Evolutionary conservation across 1,140 invertebrate species (phyloP), one percentile per base, ranked within the genome.

Genomic region (Drosophila subpulchrella): DNA sequence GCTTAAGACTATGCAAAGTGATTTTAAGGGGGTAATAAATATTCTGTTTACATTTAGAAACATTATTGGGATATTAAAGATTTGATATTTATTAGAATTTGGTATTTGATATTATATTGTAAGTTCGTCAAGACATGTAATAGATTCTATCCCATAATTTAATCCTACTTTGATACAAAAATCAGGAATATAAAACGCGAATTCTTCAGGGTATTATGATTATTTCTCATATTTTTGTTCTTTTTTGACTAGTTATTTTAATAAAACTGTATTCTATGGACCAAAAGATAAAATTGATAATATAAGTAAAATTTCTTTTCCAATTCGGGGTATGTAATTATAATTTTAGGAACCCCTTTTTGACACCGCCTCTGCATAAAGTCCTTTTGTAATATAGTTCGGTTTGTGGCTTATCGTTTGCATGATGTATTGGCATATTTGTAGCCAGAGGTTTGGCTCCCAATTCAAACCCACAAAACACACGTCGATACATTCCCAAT

Each of bases 371-470:
- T 11, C 48, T 47, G 54, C 11, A n/a, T 10, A 42, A 17, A 38
- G 10, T 32, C 12, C 17, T 24, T 65, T 48, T 60, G 20, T 73
- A 51, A 72, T 60, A 32, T 46, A 74, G 57, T 74, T 54, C 50
- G 56, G 71, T 67, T 38, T 76, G 74, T 77, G 73, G 73, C 74
- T 77, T 77, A 73, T 72, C 68, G 68, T 71, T 58, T 44, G 71
- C 39, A 65, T 75, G 72, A 75, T 75, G 71, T 75, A 75, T 75
- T 75, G 71, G 71, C 71, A 57, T 75, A 54, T 75, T 75, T 74
- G 70, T 55, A 63, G 58, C 72, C 72, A 75, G 71, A 56, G 68
- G 48, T 62, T 75, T 44, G 41, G 48, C 44, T n/a, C 48, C 38
- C 70, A 53, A 54, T 54, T 24, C 56, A 27, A 54, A 50, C 39